Percentiles rank a stretch among this genome's conserved stretches.
Evolutionary conservation across 2,113 vertebrate genomes (phyloP).

Genomic region (Reinhardtius hippoglossoides): DNA sequence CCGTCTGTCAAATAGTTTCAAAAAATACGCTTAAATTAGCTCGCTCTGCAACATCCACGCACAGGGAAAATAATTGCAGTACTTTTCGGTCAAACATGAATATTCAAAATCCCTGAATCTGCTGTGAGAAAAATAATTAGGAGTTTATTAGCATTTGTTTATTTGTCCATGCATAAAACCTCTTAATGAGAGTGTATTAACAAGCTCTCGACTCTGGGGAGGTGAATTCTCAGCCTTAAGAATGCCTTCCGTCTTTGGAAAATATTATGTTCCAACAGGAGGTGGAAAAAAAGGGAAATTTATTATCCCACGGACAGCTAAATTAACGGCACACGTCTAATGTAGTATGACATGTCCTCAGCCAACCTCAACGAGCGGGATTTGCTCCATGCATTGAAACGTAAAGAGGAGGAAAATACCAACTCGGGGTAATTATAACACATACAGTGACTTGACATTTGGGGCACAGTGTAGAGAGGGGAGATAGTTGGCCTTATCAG

Average conservation of each 20-base stretch:
- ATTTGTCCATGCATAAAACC: constrained; percentile 79
- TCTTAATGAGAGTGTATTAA: constrained; percentile 79
- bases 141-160: constrained; percentile 83
- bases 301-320: constrained; percentile 45
- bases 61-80: constrained; percentile 63
- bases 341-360: constrained; percentile 60
- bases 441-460: constrained; percentile 84
- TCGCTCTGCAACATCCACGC: constrained; percentile 41
- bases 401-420: constrained; percentile 76
- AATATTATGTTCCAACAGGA: constrained; percentile 25
- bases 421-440: constrained; percentile 77
- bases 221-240: constrained; percentile 56
- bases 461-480: constrained; percentile 68
- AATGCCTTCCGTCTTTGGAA: constrained; percentile 59
- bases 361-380: constrained; percentile 48
- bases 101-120: constrained; percentile 74
- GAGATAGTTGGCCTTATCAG: constrained; percentile 82
- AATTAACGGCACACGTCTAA: constrained; percentile 58
- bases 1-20: constrained; percentile 36
- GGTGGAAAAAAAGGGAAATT: constrained; percentile 9
- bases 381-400: constrained; percentile 75
- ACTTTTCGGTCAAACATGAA: constrained; percentile 73
- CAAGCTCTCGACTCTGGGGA: constrained; percentile 71
- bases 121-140: constrained; percentile 80
- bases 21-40: constrained; percentile 29